A percentile compares a stretch with the other conserved stretches of the same genome.
Conservation (phyloP, 2,797 vertebrate species). For the Myotis findleyi region DNA sequence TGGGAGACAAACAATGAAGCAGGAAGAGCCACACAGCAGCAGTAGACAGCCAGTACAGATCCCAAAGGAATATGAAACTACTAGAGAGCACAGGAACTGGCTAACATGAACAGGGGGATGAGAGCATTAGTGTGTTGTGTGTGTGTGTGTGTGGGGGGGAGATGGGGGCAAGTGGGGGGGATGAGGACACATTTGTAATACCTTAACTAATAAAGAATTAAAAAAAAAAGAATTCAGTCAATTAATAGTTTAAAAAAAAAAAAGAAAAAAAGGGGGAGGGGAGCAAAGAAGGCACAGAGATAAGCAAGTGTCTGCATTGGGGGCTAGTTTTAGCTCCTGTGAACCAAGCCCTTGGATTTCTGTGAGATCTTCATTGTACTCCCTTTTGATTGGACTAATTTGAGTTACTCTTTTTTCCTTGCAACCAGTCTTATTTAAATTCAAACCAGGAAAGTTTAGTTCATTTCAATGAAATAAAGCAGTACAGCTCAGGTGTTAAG, state of each 20-base stretch:
- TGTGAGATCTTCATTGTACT: not conserved
- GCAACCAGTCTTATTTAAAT: conserved; percentile 36
- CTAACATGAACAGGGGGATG: not conserved
- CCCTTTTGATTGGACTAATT: not conserved
- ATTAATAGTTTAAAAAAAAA: too few relatives aligned
- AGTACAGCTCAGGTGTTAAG: not conserved
- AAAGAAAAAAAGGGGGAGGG: not conserved
- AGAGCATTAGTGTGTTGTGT: too few relatives aligned
- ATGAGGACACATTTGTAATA: too few relatives aligned
- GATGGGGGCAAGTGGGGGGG: too few relatives aligned
- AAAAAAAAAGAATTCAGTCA: too few relatives aligned
- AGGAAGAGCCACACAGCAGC: not conserved
- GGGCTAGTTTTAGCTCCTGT: not conserved
- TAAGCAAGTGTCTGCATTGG: not conserved
- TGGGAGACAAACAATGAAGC: not conserved
- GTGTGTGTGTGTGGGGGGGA: too few relatives aligned
- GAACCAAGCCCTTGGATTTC: not conserved
- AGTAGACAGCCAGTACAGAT: not conserved
- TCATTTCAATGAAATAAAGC: conserved; percentile 42
- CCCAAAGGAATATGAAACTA: not conserved
- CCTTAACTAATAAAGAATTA: too few relatives aligned
- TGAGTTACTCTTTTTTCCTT: not conserved
- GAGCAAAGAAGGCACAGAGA: not conserved
- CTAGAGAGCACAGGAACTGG: not conserved
- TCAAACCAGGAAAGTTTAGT: not conserved